phyloP scores from a whole-genome alignment of 2,797 vertebrate species.

The Sebastes wilsoni region DNA sequence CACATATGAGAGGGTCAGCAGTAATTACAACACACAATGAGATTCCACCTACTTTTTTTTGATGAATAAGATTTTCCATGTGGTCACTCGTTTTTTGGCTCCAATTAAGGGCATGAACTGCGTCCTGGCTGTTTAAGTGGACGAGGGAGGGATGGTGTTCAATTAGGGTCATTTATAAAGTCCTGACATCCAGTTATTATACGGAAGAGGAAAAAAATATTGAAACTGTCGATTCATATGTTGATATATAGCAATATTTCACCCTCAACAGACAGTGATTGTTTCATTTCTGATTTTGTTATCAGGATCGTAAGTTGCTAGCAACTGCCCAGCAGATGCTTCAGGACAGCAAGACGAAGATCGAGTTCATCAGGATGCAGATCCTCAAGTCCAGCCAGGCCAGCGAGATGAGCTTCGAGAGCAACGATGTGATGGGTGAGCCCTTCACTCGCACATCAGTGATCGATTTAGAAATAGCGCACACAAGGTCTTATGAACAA shows the following conservation, averaged over 20 bases:
- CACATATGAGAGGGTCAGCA: constrained; percentile 5
- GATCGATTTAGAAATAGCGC: background rate
- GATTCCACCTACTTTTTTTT: constrained; percentile 53
- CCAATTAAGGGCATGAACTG: constrained; percentile 61
- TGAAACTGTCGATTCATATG: background rate
- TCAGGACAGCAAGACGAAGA: constrained; percentile 99
- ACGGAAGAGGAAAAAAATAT: background rate
- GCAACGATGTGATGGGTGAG: constrained; percentile 86
- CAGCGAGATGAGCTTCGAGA: constrained; percentile 94
- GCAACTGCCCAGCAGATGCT: constrained; percentile 98
- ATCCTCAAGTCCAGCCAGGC: constrained; percentile 98
- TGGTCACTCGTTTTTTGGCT: constrained; percentile 42
- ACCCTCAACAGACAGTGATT: background rate
- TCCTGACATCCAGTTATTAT: background rate
- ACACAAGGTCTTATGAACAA: background rate
- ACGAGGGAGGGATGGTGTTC: background rate
- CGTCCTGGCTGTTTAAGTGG: constrained; percentile 21
- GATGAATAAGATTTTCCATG: constrained; percentile 70
- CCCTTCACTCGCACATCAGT: background rate
- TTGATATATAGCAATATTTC: background rate
- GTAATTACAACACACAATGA: constrained; percentile 52
- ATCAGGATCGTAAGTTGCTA: constrained; percentile 95
- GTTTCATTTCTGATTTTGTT: constrained; percentile 10
- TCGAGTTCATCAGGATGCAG: constrained; percentile 99
- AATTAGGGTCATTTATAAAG: background rate